phyloP scores from a whole-genome alignment of 2,113 vertebrate species.

The Coptodon bakossiorum region DNA sequence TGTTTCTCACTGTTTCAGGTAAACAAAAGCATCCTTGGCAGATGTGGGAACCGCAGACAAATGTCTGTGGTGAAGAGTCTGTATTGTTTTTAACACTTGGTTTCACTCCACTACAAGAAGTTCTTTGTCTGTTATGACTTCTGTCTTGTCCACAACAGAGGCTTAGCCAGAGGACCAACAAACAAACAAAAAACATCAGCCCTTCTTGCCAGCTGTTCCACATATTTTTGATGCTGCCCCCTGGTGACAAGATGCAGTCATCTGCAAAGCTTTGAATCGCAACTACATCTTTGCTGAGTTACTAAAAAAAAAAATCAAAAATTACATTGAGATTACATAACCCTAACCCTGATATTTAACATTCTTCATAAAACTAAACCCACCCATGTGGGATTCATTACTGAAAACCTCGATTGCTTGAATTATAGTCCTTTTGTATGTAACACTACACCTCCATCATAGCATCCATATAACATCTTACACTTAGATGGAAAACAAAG shows the following conservation, averaged over 20 bases:
- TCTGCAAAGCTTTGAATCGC: not conserved
- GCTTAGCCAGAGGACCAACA: not conserved
- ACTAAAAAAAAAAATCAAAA: not conserved
- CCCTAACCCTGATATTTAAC: not conserved
- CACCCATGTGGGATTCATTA: not conserved
- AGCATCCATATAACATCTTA: not conserved
- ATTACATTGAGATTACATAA: not conserved
- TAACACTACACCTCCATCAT: not conserved
- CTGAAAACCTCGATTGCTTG: not conserved
- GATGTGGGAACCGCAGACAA: not conserved
- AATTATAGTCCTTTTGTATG: not conserved
- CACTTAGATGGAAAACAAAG: not conserved
- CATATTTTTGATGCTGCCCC: not conserved
- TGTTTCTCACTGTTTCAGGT: not conserved
- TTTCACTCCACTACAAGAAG: not conserved
- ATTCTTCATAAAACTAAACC: not conserved
- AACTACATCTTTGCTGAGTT: not conserved
- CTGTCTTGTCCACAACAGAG: not conserved
- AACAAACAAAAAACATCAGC: not conserved
- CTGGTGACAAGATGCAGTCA: not conserved
- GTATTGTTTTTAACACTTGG: not conserved
- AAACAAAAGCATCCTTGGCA: not conserved
- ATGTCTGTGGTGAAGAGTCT: not conserved
- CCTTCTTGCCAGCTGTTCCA: not conserved
- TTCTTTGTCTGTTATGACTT: not conserved